Evolutionary conservation across 2,888 invertebrate genomes (phyloP).

Genomic region (Lamproptera curius): DNA sequence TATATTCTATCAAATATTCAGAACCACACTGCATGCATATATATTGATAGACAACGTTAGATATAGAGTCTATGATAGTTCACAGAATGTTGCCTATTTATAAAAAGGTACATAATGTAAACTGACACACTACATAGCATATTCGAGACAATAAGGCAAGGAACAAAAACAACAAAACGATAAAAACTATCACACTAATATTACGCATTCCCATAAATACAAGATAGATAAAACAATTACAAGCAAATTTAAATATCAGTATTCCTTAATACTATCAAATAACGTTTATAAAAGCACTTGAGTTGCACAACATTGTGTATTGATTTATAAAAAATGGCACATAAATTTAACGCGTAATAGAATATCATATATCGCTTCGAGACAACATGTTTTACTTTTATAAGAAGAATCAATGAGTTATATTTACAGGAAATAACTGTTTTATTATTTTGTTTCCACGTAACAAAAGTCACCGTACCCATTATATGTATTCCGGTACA

Average conservation of each 20-base stretch:
- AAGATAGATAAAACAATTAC: conserved; percentile 48
- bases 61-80: neutral
- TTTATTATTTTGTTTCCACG: too few species aligned
- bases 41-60: neutral
- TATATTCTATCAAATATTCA: neutral
- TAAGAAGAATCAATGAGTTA: conserved; percentile 39
- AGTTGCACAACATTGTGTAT: conserved; percentile 54
- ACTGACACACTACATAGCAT: conserved; percentile 19
- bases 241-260: conserved; percentile 76
- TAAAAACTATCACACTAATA: conserved; percentile 6
- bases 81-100: conserved; percentile 8
- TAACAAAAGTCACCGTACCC: conserved; percentile 52
- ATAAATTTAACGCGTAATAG: conserved; percentile 53
- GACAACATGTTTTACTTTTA: conserved; percentile 53
- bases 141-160: conserved; percentile 16
- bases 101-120: neutral
- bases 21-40: conserved; percentile 15
- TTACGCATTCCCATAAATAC: conserved; percentile 37
- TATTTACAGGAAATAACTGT: conserved; percentile 64
- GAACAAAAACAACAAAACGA: conserved; percentile 3
- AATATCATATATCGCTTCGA: conserved; percentile 56
- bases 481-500: conserved; percentile 40
- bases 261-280: conserved; percentile 37
- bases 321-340: conserved; percentile 65
- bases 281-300: conserved; percentile 45